A percentile compares a stretch with the other conserved stretches of the same genome.
phyloP scores from a whole-genome alignment of 1,140 invertebrate species.

The Pteromalus puparum region DNA sequence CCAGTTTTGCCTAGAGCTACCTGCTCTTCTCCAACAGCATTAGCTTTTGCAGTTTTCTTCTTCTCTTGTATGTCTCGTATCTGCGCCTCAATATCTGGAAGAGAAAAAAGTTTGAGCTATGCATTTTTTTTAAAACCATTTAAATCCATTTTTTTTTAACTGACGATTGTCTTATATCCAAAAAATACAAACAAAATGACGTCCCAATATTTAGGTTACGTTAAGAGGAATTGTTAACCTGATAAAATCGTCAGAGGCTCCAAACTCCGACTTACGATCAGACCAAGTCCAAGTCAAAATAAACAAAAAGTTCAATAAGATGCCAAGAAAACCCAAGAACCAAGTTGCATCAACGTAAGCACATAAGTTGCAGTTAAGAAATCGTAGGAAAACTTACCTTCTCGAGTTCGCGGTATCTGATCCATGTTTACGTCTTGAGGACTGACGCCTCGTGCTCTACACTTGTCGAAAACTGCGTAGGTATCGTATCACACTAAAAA shows the following conservation, averaged over 20 bases:
- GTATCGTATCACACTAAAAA: not conserved
- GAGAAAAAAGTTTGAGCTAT: not conserved
- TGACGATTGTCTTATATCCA: not conserved
- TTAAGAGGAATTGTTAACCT: too few species aligned
- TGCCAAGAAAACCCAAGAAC: too few species aligned
- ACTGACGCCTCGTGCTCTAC: not conserved
- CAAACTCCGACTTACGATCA: too few species aligned
- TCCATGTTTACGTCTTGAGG: slow-evolving; percentile 38
- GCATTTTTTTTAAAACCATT: too few species aligned
- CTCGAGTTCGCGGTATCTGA: slow-evolving; percentile 85
- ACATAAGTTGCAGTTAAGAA: not conserved
- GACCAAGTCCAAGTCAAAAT: too few species aligned
- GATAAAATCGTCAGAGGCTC: too few species aligned
- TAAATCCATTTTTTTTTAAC: not conserved
- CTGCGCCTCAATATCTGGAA: slow-evolving; percentile 94
- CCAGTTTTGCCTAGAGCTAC: slow-evolving; percentile 93
- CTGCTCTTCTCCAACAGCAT: slow-evolving; percentile 81
- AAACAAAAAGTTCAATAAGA: too few species aligned
- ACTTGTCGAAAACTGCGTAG: not conserved
- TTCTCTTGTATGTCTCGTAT: slow-evolving; percentile 93
- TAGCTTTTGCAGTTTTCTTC: slow-evolving; percentile 83
- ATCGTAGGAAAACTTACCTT: slow-evolving; percentile 79
- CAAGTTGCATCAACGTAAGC: not conserved
- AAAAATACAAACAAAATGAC: too few species aligned
- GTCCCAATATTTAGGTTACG: too few species aligned